Conservation (phyloP, 2,888 invertebrate genomes). For the Ennomos fuscantarius region DNA sequence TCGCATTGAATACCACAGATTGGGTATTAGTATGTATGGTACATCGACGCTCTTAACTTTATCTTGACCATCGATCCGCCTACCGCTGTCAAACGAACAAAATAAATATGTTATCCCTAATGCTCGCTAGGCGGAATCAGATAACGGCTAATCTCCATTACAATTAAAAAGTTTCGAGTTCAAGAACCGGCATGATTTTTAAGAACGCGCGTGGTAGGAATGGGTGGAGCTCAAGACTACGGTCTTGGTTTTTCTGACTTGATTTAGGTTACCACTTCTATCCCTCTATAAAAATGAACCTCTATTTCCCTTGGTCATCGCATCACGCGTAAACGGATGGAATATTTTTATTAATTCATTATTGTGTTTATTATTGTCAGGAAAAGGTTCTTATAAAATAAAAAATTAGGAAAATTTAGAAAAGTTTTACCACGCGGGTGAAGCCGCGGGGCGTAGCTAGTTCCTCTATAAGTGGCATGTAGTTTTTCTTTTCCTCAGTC, state of each 20-base stretch:
- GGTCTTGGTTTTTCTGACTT: background rate
- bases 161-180: slow-evolving; percentile 79
- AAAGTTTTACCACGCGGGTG: too few species aligned
- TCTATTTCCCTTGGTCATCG: too few species aligned
- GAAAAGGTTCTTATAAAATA: too few species aligned
- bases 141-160: slow-evolving; percentile 81
- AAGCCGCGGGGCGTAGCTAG: too few species aligned
- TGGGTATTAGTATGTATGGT: slow-evolving; percentile 2
- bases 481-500: too few species aligned
- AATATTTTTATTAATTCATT: too few species aligned
- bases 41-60: slow-evolving; percentile 55
- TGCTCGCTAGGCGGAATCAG: slow-evolving; percentile 75
- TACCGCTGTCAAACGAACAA: slow-evolving; percentile 81
- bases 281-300: too few species aligned
- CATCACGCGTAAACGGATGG: too few species aligned
- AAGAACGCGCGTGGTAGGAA: slow-evolving; percentile 43
- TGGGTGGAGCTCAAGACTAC: background rate
- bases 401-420: too few species aligned
- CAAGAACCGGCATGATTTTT: slow-evolving; percentile 57
- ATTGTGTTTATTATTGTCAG: too few species aligned
- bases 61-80: slow-evolving; percentile 75
- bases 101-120: slow-evolving; percentile 84
- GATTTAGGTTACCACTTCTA: background rate
- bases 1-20: slow-evolving; percentile 49
- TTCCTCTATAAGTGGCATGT: too few species aligned